phyloP scores from a whole-genome alignment of 2,113 vertebrate genomes.

The Thermophis baileyi region DNA sequence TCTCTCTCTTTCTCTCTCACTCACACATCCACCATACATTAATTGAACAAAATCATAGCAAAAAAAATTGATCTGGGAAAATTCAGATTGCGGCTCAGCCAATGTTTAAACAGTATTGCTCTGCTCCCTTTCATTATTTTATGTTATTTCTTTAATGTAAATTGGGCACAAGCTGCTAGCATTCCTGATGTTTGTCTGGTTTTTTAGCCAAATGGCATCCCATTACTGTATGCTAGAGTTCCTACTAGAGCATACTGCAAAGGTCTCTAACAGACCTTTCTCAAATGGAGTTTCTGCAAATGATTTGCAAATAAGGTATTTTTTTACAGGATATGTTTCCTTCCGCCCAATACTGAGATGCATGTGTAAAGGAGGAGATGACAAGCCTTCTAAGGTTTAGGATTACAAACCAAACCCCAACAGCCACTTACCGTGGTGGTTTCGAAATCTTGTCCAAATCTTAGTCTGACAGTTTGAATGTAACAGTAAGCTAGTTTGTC shows the following conservation, averaged over 20 bases:
- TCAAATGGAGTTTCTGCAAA: not conserved
- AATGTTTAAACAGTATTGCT: constrained; percentile 14
- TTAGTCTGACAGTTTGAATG: not conserved
- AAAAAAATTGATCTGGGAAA: constrained; percentile 28
- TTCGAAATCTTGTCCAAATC: not conserved
- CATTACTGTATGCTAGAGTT: not conserved
- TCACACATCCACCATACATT: not conserved
- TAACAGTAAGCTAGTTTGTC: not conserved
- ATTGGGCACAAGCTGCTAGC: constrained; percentile 18
- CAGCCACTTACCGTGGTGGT: not conserved
- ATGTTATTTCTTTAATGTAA: constrained; percentile 29
- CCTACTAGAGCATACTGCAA: not conserved
- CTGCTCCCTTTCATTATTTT: not conserved
- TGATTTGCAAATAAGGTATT: not conserved
- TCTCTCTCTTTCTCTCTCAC: not conserved
- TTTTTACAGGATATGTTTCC: not conserved
- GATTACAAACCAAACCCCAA: not conserved
- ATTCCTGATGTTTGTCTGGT: constrained; percentile 28
- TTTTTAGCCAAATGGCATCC: constrained; percentile 36
- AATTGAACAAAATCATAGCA: constrained; percentile 25
- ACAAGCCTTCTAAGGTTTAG: not conserved
- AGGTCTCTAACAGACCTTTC: not conserved
- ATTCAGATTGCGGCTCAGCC: constrained; percentile 23
- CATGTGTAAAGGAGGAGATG: not conserved
- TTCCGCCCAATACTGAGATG: not conserved